Evolutionary conservation across 2,797 vertebrate genomes (phyloP), one percentile per base, ranked within the genome.

Genomic region (Sebastes jordani): DNA sequence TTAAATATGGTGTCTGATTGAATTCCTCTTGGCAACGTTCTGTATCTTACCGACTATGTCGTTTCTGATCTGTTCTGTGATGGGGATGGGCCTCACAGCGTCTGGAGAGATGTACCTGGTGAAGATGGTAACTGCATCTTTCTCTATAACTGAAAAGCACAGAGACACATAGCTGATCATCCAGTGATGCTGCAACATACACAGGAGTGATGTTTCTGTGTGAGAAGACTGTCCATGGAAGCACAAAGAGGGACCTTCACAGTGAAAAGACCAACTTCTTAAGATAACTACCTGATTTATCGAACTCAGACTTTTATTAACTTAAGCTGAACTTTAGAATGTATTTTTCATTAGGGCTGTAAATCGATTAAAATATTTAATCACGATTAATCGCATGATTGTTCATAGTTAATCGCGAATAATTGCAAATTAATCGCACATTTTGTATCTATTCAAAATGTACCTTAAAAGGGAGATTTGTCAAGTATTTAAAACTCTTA

Each of bases 21-120:
- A 9, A 27, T 25, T 49, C 13, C 32, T n/a, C 2, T 11, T 36
- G 6, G 4, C 10, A 29, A 42, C 5, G 10, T 38, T 46, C 29
- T n/a, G 60, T 9, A 4, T 78, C 88, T 97, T 96, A 99, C 99
- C 99, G 82, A 99, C 97, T 13, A 99, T 99, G 89, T 99, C 97
- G 66, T 98, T 99, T 91, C 98, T 97, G 94, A 97, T 97, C 82
- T 96, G 96, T 90, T 99, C 98, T 63, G 97, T 99, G 91, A 99
- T 97, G 66, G 98, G 98, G 87, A 99, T 99, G 64, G 99, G 98
- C 89, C 96, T 97, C 94, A 93, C 95, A 92, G 98, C 98, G 88
- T 99, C 99, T 72, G 98, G 99, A 94, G 99, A 99, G 93, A 99
- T 96, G 88, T 98, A 99, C 95, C 97, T 99, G 81, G 98, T 99